Percentiles rank a stretch among this genome's conserved stretches.
Conservation (phyloP, 2,797 vertebrate genomes). For the Manis javanica region DNA sequence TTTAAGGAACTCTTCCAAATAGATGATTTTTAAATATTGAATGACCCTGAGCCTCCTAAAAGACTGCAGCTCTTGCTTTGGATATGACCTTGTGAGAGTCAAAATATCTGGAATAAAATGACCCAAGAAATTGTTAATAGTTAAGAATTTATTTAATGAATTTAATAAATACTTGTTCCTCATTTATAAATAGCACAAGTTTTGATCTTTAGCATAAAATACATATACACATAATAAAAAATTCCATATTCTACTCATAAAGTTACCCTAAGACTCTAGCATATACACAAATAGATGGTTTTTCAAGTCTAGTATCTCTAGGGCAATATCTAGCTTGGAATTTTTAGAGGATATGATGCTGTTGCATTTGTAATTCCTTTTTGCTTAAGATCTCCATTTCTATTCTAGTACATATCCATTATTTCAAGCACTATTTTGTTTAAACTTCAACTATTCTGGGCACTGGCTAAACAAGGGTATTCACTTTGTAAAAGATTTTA, state of each 20-base stretch:
- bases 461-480: not conserved
- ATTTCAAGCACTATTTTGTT: not conserved
- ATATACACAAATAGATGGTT: slow-evolving; percentile 14
- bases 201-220: slow-evolving; percentile 18
- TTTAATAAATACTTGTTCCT: slow-evolving; percentile 6
- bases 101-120: not conserved
- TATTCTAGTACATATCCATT: not conserved
- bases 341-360: not conserved
- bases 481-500: not conserved
- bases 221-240: not conserved
- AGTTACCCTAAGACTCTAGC: not conserved
- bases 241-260: slow-evolving; percentile 27
- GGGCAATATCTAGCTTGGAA: not conserved
- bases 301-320: not conserved
- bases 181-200: slow-evolving; percentile 23
- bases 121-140: not conserved
- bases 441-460: not conserved
- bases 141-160: not conserved
- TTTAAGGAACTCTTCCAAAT: slow-evolving; percentile 18
- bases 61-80: not conserved
- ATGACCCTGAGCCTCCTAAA: slow-evolving; percentile 10
- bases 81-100: not conserved
- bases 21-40: slow-evolving; percentile 4
- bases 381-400: slow-evolving; percentile 35
- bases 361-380: slow-evolving; percentile 10